A percentile compares a stretch with the other conserved stretches of the same genome.
Evolutionary conservation across 2,797 vertebrate genomes (phyloP).

Genomic region (Sebastolobus altivelis): DNA sequence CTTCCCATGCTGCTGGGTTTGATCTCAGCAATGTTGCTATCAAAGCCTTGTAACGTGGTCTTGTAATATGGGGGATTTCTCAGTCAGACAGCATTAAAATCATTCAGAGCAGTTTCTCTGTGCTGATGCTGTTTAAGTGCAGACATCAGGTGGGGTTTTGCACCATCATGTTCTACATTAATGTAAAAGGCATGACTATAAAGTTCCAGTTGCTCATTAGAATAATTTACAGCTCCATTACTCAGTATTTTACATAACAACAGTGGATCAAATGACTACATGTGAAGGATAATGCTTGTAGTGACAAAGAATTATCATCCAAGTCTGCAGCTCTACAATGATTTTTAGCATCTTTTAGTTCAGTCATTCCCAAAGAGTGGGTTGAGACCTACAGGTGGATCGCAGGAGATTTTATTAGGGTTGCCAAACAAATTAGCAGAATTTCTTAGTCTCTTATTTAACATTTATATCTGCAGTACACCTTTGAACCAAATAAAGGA

Average conservation of each 20-base stretch:
- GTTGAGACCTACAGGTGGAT: too few relatives aligned
- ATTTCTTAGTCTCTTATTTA: too few relatives aligned
- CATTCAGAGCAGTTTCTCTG: constrained; percentile 6
- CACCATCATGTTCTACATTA: background rate
- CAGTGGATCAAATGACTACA: constrained; percentile 1
- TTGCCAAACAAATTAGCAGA: too few relatives aligned
- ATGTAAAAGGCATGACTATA: background rate
- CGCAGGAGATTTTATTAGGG: too few relatives aligned
- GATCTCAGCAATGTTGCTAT: constrained; percentile 68
- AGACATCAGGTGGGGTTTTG: constrained; percentile 10
- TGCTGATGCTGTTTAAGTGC: constrained; percentile 15
- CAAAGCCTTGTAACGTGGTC: constrained; percentile 61
- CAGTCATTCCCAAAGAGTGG: too few relatives aligned
- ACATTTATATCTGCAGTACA: too few relatives aligned
- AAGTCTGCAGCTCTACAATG: background rate
- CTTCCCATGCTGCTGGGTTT: constrained; percentile 71
- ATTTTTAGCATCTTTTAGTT: background rate
- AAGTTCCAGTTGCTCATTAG: background rate
- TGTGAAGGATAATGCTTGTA: background rate
- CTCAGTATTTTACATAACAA: background rate
- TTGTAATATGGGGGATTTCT: constrained; percentile 57
- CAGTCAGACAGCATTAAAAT: constrained; percentile 54
- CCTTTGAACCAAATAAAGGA: too few relatives aligned
- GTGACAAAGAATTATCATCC: background rate
- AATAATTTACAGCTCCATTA: background rate